Evolutionary conservation across 2,113 vertebrate species (phyloP).

Genomic region (Bos javanicus): DNA sequence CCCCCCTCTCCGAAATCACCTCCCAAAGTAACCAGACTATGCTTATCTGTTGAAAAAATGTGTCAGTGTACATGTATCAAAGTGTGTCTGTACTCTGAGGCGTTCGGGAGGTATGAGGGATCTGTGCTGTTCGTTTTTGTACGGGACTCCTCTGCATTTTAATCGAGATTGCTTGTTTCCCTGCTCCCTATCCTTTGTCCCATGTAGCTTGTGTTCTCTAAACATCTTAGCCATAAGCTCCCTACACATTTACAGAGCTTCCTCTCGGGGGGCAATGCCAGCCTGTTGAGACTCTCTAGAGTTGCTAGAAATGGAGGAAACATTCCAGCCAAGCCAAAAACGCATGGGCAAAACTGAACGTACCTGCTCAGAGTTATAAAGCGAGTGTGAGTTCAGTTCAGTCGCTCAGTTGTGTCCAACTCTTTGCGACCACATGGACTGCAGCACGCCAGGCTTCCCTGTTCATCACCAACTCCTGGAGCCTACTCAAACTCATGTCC

Average conservation of each 20-base stretch:
- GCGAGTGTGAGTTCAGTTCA: background rate
- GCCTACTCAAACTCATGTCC: background rate
- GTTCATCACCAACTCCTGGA: background rate
- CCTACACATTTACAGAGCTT: background rate
- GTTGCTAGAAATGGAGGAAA: background rate
- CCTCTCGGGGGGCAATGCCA: background rate
- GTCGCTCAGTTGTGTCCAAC: background rate
- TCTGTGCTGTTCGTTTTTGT: background rate
- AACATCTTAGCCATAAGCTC: background rate
- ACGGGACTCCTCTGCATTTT: background rate
- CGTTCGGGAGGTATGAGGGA: background rate
- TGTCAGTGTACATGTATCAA: background rate
- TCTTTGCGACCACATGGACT: fast-evolving
- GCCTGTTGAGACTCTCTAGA: background rate
- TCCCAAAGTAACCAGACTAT: background rate
- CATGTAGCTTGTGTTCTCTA: background rate
- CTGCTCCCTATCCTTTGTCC: too few relatives aligned
- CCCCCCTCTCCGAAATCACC: background rate
- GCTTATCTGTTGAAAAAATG: background rate
- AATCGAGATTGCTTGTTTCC: background rate
- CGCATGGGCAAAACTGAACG: background rate
- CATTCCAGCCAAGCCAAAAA: background rate
- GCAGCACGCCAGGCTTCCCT: background rate
- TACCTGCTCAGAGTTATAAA: background rate
- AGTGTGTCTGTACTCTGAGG: background rate